phyloP scores from a whole-genome alignment of 1,140 invertebrate species.

The Cotesia chilonis region DNA sequence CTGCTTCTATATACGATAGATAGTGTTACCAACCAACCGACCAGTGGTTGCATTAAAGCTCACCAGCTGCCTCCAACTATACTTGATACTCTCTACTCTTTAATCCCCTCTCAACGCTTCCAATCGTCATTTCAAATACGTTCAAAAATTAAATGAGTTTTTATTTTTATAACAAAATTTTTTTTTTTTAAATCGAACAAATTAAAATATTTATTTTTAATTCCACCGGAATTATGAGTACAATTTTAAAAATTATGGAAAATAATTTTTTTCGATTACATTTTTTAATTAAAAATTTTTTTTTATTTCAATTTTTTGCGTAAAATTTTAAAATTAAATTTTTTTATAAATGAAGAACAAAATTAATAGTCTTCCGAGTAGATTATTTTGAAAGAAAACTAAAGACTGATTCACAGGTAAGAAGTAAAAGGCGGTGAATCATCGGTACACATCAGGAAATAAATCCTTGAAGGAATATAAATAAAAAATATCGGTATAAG shows the following conservation, averaged over 20 bases:
- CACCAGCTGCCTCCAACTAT: background rate
- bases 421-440: conserved; percentile 18
- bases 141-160: too few relatives aligned
- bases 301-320: too few relatives aligned
- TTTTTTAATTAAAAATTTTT: too few relatives aligned
- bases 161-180: too few relatives aligned
- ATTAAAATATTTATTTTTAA: too few relatives aligned
- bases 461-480: conserved; percentile 21
- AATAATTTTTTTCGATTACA: too few relatives aligned
- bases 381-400: background rate
- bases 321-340: too few relatives aligned
- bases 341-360: too few relatives aligned
- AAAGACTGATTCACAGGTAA: background rate
- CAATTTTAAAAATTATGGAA: too few relatives aligned
- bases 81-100: background rate
- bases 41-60: conserved; percentile 13
- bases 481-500: background rate
- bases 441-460: conserved; percentile 19
- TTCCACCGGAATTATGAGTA: too few relatives aligned
- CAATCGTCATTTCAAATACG: too few relatives aligned
- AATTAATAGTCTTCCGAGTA: background rate
- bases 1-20: background rate
- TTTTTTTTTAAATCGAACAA: too few relatives aligned
- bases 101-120: background rate
- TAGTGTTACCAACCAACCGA: conserved; percentile 12